A percentile compares a stretch with the other conserved stretches of the same genome.
These are phyloP conservation scores for Apamea crenata DNA, from an alignment of 2,888 invertebrate species.

Conservation along the genomic window DNA sequence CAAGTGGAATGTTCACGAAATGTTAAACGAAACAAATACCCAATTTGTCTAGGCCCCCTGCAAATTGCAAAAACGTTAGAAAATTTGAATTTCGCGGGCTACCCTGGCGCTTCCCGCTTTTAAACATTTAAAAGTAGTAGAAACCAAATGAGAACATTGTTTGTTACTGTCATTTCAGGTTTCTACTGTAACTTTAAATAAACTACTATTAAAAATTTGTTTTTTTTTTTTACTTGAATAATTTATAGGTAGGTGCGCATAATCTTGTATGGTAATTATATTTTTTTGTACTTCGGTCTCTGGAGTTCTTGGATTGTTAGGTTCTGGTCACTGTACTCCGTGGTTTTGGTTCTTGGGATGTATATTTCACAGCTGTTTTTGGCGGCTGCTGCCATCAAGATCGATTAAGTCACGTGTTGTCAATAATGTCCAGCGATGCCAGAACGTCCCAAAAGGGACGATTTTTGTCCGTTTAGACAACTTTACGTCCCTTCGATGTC, in stretches of 20 bases:
- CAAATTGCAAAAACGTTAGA: too few relatives aligned
- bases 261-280: neutral
- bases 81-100: too few relatives aligned
- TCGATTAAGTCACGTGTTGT: neutral
- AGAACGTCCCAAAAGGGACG: too few relatives aligned
- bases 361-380: constrained; percentile 1
- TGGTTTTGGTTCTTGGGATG: neutral
- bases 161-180: neutral
- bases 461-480: too few relatives aligned
- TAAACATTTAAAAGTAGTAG: neutral
- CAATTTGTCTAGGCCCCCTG: neutral
- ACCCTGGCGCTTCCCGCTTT: too few relatives aligned
- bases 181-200: neutral
- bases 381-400: neutral
- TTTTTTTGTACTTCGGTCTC: neutral
- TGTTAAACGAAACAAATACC: neutral
- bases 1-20: neutral
- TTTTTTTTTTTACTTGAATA: neutral
- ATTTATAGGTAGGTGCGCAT: too few relatives aligned
- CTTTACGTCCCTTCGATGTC: too few relatives aligned
- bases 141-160: neutral
- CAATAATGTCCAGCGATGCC: constrained; percentile 11
- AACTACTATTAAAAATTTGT: too few relatives aligned
- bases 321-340: too few relatives aligned
- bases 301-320: neutral